Evolutionary conservation across 2,888 invertebrate genomes (phyloP).

Genomic region (Agrochola litura): DNA sequence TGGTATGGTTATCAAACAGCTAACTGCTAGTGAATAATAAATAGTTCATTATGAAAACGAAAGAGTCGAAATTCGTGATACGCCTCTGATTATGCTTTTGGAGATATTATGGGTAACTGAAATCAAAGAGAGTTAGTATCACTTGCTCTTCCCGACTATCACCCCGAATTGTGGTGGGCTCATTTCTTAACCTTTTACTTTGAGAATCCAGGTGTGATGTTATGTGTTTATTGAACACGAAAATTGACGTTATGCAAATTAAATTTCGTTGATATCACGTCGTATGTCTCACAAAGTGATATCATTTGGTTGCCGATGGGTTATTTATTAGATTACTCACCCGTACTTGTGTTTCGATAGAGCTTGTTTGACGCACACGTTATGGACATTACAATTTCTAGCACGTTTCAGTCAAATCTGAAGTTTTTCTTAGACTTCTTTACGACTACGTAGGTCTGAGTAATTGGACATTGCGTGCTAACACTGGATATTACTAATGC

Average conservation of each 20-base stretch:
- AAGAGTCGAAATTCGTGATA: no score
- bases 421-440: conserved; percentile 16
- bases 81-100: background rate
- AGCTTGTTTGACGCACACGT: conserved; percentile 5
- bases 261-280: no score
- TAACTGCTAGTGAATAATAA: no score
- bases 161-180: background rate
- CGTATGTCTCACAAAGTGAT: background rate
- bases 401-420: conserved; percentile 9
- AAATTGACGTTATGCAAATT: no score
- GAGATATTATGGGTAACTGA: background rate
- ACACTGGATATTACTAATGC: conserved; percentile 4
- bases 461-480: background rate
- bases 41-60: no score
- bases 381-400: background rate
- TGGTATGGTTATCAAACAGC: no score
- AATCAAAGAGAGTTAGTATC: background rate
- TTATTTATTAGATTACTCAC: background rate
- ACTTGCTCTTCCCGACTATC: background rate
- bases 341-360: background rate
- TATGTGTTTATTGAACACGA: no score
- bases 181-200: background rate
- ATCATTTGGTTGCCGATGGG: background rate
- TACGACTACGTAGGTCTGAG: background rate
- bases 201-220: no score